Conservation (phyloP, 2,888 invertebrate species). For the Dinocampus coccinellae region DNA sequence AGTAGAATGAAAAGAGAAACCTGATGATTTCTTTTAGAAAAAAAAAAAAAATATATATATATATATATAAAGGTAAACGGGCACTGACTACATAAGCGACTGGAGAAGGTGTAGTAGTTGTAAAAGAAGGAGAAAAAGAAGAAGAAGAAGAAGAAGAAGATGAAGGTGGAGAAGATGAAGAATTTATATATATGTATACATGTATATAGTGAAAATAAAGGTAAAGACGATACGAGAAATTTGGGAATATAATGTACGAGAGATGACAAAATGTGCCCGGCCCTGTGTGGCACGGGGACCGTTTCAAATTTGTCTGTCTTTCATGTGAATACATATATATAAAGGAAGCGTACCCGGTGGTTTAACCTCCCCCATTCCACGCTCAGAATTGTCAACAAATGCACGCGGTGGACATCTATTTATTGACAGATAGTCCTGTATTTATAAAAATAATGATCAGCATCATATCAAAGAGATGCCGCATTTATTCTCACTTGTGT, state of each 20-base stretch:
- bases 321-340: not conserved
- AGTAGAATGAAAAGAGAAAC: constrained; percentile 48
- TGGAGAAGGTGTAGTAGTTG: constrained; percentile 29
- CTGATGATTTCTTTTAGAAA: constrained; percentile 55
- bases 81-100: not conserved
- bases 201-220: not conserved
- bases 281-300: constrained; percentile 53
- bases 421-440: constrained; percentile 2
- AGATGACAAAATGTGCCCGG: constrained; percentile 39
- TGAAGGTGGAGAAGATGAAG: not conserved
- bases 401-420: not conserved
- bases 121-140: constrained; percentile 37
- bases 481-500: not conserved
- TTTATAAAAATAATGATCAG: constrained; percentile 11
- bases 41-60: too few relatives aligned
- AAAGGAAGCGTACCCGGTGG: not conserved
- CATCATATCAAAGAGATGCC: constrained; percentile 16
- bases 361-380: constrained; percentile 9
- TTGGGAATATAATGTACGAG: constrained; percentile 38
- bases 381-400: constrained; percentile 17
- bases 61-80: constrained; percentile 40
- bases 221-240: constrained; percentile 33
- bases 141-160: constrained; percentile 32
- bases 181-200: not conserved
- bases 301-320: constrained; percentile 52